phyloP scores from a whole-genome alignment of 2,113 vertebrate species.

The Phoxinus phoxinus region DNA sequence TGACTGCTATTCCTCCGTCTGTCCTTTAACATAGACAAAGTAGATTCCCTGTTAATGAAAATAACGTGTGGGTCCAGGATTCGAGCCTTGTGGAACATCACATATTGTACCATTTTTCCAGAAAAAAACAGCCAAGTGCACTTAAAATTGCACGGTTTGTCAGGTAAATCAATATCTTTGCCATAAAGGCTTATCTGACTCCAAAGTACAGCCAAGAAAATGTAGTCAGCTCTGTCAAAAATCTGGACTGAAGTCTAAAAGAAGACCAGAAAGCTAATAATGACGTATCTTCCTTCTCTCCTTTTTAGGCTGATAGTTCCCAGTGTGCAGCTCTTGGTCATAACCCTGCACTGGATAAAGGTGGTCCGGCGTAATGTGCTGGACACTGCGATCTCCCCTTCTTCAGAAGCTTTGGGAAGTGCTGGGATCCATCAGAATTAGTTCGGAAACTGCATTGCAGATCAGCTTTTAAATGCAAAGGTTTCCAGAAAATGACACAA shows the following conservation, averaged over 20 bases:
- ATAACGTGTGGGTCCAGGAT: not conserved
- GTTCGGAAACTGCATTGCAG: constrained; percentile 24
- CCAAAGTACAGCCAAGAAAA: not conserved
- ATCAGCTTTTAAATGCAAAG: not conserved
- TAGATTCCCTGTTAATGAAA: not conserved
- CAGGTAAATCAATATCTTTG: not conserved
- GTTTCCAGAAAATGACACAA: not conserved
- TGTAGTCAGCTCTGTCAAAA: not conserved
- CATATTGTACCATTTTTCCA: not conserved
- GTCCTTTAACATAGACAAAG: not conserved
- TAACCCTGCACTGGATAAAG: constrained; percentile 70
- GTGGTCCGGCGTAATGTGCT: constrained; percentile 67
- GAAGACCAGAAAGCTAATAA: constrained; percentile 9
- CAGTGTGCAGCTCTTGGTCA: constrained; percentile 67
- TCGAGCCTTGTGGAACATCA: not conserved
- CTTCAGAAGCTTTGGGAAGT: constrained; percentile 64
- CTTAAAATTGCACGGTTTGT: not conserved
- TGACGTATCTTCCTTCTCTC: not conserved
- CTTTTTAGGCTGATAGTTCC: constrained; percentile 69
- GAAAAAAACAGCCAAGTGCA: not conserved
- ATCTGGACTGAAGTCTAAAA: constrained; percentile 2
- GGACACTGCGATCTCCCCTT: constrained; percentile 64
- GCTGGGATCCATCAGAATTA: constrained; percentile 61
- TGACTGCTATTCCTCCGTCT: not conserved
- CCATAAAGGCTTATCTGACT: not conserved